Evolutionary conservation across 2,113 vertebrate species (phyloP), one percentile per base, ranked within the genome.

Genomic region (Melozone crissalis): DNA sequence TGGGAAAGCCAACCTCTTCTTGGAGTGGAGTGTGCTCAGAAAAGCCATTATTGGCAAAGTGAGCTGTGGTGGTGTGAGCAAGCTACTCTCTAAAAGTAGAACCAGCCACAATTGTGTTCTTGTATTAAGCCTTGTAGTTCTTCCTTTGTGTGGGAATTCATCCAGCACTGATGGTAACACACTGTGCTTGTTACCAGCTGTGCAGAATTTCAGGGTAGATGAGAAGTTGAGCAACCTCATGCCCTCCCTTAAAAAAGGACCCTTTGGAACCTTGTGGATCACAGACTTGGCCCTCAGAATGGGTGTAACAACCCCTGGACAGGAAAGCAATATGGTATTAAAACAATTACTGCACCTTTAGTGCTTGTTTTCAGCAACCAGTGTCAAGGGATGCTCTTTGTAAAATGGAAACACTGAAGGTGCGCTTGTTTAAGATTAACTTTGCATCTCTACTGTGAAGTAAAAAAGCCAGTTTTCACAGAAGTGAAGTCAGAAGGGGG

Each of bases 11-110:
- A 9, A 55, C 37, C 24, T 84, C 55, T 69, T 14, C 7, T 15
- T 80, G 74, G 41, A 72, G 66, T 72, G 65, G 72, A 81, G 46
- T 9, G 55, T 58, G 72, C 89, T 92, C 37, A 46, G 68, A 84
- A 92, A 94, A 94, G 31, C 68, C n/a, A 23, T 66, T 93, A 46
- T 13, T 93, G 89, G 91, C 87, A 27, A 66, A 87, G 51, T 27
- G 77, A 87, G 68, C 16, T 78, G n/a, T 65, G 73, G 84, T 89
- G 69, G 84, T 69, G 74, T 84, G 81, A 94, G 93, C 62, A 61
- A 93, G 37, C 78, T 87, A 19, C 74, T 87, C 84, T 93, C 83
- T 90, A 78, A 86, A 94, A 90, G 82, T 87, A 87, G 89, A 89
- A 47, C 37, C 61, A 52, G 69, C 74, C 84, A 73, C 90, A 93